Conservation (phyloP, 2,113 vertebrate genomes). For the Verasper variegatus region DNA sequence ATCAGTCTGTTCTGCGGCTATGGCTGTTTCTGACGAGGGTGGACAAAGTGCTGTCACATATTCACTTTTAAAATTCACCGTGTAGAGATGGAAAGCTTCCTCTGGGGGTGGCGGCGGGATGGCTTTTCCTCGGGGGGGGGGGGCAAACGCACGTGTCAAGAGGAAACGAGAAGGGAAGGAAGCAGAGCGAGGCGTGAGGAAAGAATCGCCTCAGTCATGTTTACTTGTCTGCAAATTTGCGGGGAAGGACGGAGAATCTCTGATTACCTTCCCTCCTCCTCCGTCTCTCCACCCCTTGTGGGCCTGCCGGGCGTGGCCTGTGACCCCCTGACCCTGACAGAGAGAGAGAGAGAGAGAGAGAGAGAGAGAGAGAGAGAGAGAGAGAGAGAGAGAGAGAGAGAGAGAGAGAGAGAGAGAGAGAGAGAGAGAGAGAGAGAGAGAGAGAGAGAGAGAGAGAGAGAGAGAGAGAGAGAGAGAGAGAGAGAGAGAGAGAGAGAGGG, state of each 20-base stretch:
- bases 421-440: not conserved
- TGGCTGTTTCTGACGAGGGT: slow-evolving; percentile 21
- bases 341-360: no score
- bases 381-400: slow-evolving; percentile 33
- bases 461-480: not conserved
- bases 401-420: no score
- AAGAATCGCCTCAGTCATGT: slow-evolving; percentile 68
- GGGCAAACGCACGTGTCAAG: not conserved
- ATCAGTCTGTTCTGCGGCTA: slow-evolving; percentile 53
- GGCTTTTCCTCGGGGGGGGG: slow-evolving; percentile 26
- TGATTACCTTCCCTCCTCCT: slow-evolving; percentile 67
- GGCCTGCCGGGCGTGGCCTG: slow-evolving; percentile 72
- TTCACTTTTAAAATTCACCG: slow-evolving; percentile 3
- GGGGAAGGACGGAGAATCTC: slow-evolving; percentile 65
- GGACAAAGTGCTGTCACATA: slow-evolving; percentile 17
- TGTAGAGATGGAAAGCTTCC: slow-evolving; percentile 4
- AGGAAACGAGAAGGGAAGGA: slow-evolving; percentile 21
- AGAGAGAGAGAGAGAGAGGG: slow-evolving; percentile 44
- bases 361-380: not conserved
- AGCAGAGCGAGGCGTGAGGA: slow-evolving; percentile 9
- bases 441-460: no score
- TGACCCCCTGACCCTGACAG: slow-evolving; percentile 78
- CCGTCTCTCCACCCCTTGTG: slow-evolving; percentile 64
- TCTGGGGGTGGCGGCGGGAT: not conserved
- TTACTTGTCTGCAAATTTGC: slow-evolving; percentile 73